Evolutionary conservation across 2,888 invertebrate genomes (phyloP).

Genomic region (Trissolcus japonicus): DNA sequence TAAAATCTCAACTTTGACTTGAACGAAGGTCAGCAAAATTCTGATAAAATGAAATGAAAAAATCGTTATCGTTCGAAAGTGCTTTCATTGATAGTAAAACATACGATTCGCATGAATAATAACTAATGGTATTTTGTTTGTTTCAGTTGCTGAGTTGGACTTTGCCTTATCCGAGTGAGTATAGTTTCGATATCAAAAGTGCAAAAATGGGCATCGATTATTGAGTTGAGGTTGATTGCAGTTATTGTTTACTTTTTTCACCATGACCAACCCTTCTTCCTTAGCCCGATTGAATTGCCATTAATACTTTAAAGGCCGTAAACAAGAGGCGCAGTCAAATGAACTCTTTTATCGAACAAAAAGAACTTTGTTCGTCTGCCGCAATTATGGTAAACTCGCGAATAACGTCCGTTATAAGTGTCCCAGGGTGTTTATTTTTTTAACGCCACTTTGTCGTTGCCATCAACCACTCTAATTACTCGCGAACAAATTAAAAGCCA

Average conservation of each 20-base stretch:
- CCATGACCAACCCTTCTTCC: conserved; percentile 21
- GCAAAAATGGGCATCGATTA: conserved; percentile 11
- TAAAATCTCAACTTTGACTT: too few relatives aligned
- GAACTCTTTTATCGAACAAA: conserved; percentile 18
- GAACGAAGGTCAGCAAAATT: too few relatives aligned
- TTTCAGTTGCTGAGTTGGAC: too few relatives aligned
- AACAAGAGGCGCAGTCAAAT: conserved; percentile 31
- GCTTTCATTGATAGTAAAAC: too few relatives aligned
- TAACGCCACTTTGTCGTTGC: neutral
- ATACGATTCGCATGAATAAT: too few relatives aligned
- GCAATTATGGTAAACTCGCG: conserved; percentile 26
- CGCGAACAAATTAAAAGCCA: conserved; percentile 18
- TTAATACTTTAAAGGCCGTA: conserved; percentile 39
- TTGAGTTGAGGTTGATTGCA: conserved; percentile 1
- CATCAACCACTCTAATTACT: conserved; percentile 11
- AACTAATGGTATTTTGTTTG: too few relatives aligned
- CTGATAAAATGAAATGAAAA: too few relatives aligned
- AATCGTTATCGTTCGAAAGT: too few relatives aligned
- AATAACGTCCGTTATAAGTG: conserved; percentile 20
- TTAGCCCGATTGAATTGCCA: conserved; percentile 23
- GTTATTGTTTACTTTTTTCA: conserved; percentile 3
- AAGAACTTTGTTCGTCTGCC: conserved; percentile 15
- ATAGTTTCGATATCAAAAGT: neutral
- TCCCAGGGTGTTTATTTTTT: conserved; percentile 15
- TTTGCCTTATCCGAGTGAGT: too few relatives aligned